Base-by-base conservation (phyloP, 2,113 vertebrate genomes). In the Strix uralensis region DNA sequence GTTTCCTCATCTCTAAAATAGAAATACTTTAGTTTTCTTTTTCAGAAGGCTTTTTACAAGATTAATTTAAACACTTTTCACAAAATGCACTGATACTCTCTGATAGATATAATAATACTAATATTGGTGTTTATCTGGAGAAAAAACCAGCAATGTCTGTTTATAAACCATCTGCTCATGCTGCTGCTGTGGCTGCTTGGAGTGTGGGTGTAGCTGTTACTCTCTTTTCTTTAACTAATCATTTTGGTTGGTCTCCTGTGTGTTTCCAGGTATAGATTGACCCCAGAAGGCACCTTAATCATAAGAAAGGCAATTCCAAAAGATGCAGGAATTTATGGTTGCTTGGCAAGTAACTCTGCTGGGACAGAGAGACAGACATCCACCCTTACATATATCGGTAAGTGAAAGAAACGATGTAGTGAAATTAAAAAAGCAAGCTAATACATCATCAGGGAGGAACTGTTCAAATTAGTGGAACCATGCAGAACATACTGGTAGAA, bases 281-380 rank as follows among this genome's bases (percentile, higher is more conserved):
- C 96, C 40, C 94, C 98, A 70, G 98, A 99, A 94, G 99, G 99
- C 20, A 98, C 98, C 13, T 98, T 99, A 94, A 87, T 99, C 61
- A 98, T 99, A 86, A 99, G 96, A 97, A 98, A 98, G 90, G 95
- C 97, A 49, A 57, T 97, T 97, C 97, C 96, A 69, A 99, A 98
- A 94, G 99, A 99, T 86, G 98, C 97, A 94, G 99, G 99, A 30
- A 59, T 97, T 36, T 99, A 99, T 61, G 98, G 98, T 78, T 99
- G 99, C 85, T 97, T 99, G 91, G 99, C 98, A 83, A 99, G 98
- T 97, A 99, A 99, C 89, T 94, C 95, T 58, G 99, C 99, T 34
- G 99, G 99, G 85, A 99, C 98, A 21, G 98, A 99, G 88, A 96
- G 98, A 36, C 96, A 98, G 92, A 98, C 83, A 22, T 99, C 99